Conservation (phyloP, 2,888 invertebrate species). For the Papilio elwesi region DNA sequence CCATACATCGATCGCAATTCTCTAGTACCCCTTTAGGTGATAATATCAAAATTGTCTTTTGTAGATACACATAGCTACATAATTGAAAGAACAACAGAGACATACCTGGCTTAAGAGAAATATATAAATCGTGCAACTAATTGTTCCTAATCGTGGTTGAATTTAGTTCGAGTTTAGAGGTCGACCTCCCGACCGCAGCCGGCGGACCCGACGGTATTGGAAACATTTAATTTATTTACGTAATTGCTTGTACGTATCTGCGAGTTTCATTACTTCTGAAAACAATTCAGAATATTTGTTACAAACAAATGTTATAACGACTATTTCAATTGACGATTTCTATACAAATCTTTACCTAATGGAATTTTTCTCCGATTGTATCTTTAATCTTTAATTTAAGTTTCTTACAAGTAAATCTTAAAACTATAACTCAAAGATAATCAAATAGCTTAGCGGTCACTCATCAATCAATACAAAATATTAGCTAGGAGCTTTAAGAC, state of each 20-base stretch:
- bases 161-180: conserved; percentile 28
- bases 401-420: neutral
- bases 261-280: conserved; percentile 21
- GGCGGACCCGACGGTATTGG: conserved; percentile 23
- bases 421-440: too few species aligned
- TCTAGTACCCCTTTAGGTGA: too few species aligned
- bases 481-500: too few species aligned
- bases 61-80: neutral
- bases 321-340: neutral
- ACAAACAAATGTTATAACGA: conserved; percentile 17
- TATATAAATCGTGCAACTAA: conserved; percentile 11
- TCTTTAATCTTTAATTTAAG: neutral
- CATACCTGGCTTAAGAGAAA: conserved; percentile 4
- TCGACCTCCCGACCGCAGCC: conserved; percentile 18
- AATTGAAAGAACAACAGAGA: neutral
- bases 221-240: conserved; percentile 35
- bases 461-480: too few species aligned
- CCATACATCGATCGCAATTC: too few species aligned
- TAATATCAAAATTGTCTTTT: too few species aligned
- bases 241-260: conserved; percentile 33
- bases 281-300: neutral
- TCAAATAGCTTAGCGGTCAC: too few species aligned
- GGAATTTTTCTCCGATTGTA: neutral
- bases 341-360: neutral
- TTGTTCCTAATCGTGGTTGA: conserved; percentile 23